A percentile compares a stretch with the other conserved stretches of the same genome.
Conservation (phyloP, 1,140 invertebrate genomes). For the Drosophila melanogaster region DNA sequence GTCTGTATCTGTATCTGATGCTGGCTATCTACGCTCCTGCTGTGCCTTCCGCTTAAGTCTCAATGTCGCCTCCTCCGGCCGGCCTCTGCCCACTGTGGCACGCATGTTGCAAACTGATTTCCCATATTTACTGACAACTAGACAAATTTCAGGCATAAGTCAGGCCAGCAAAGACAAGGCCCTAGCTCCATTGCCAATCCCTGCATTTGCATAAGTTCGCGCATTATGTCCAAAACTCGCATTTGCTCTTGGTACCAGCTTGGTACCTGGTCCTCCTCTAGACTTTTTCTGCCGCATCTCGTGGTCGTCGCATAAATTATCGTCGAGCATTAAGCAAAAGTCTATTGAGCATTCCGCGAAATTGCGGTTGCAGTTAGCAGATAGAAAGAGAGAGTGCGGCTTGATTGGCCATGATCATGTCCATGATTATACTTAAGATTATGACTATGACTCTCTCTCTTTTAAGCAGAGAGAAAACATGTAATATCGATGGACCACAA, state of each 20-base stretch:
- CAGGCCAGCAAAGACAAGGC: conserved; percentile 50
- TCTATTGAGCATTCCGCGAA: conserved; percentile 63
- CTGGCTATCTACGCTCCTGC: conserved; percentile 84
- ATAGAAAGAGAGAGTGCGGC: conserved; percentile 69
- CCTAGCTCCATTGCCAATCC: conserved; percentile 29
- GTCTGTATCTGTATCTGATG: conserved; percentile 76
- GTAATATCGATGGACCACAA: background rate
- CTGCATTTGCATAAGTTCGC: conserved; percentile 79
- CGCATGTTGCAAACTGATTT: conserved; percentile 84
- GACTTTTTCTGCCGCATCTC: conserved; percentile 1
- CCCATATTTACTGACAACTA: conserved; percentile 85
- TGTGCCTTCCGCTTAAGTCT: conserved; percentile 83
- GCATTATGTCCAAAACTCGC: conserved; percentile 81
- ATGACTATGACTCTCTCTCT: conserved; percentile 28
- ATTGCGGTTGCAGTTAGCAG: conserved; percentile 66
- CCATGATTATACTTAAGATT: conserved; percentile 24
- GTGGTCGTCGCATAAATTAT: conserved; percentile 69
- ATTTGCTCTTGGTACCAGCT: conserved; percentile 73
- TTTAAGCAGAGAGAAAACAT: conserved; percentile 4
- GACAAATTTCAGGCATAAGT: conserved; percentile 84
- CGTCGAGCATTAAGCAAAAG: conserved; percentile 64
- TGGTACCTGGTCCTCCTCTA: conserved; percentile 6
- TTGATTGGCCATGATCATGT: conserved; percentile 46
- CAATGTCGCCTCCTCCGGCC: conserved; percentile 61
- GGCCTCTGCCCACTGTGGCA: conserved; percentile 46